phyloP scores from a whole-genome alignment of 2,113 vertebrate genomes.

The Indicator maculatus region DNA sequence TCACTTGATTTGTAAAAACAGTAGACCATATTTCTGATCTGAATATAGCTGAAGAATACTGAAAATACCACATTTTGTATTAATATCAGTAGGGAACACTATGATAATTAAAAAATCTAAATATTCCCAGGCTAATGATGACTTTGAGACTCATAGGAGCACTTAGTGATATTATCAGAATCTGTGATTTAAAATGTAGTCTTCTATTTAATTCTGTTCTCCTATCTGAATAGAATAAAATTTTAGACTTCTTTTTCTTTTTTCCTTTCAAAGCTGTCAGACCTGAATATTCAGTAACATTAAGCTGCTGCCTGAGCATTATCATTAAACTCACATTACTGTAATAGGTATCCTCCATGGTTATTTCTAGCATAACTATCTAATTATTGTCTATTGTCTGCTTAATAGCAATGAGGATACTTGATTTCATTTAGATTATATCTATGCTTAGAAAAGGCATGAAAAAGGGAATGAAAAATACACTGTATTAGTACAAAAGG shows the following conservation, averaged over 20 bases:
- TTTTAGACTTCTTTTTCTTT: neutral
- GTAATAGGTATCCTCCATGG: neutral
- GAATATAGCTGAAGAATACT: neutral
- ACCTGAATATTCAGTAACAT: neutral
- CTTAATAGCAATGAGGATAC: neutral
- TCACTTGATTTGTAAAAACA: neutral
- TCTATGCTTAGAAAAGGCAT: neutral
- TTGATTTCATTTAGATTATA: slow-evolving; percentile 8
- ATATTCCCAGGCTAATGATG: neutral
- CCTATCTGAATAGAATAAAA: neutral
- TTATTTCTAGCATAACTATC: slow-evolving; percentile 13
- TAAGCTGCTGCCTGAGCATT: slow-evolving; percentile 1
- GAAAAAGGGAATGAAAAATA: neutral
- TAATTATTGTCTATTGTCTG: neutral
- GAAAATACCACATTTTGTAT: neutral
- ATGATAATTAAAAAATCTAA: neutral
- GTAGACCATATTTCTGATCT: neutral
- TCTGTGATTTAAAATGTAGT: neutral
- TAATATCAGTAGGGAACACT: neutral
- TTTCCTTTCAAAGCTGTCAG: neutral
- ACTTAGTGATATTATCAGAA: neutral
- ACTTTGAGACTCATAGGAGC: neutral
- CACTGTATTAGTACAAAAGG: neutral
- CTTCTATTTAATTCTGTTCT: neutral
- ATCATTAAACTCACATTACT: slow-evolving; percentile 28